A percentile compares a stretch with the other conserved stretches of the same genome.
phyloP scores from a whole-genome alignment of 2,113 vertebrate species.

The Plotosus lineatus region DNA sequence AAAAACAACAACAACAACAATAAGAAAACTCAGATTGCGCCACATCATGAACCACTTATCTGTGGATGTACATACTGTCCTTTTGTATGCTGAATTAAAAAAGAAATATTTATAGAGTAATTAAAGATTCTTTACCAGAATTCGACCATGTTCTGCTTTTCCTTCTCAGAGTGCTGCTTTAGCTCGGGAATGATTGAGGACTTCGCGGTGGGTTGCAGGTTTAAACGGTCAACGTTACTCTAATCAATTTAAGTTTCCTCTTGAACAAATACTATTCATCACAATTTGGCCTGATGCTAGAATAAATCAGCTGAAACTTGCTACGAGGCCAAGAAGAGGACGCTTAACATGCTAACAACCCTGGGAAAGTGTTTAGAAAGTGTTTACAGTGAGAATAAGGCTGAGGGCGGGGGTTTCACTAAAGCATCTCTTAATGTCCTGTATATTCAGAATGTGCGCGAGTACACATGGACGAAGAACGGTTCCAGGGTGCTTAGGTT shows the following conservation, averaged over 20 bases:
- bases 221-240: conserved; percentile 39
- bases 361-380: conserved; percentile 65
- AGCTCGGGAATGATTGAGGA: conserved; percentile 33
- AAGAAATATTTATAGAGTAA: conserved; percentile 96
- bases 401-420: not conserved
- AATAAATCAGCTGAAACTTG: conserved; percentile 53
- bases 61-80: conserved; percentile 90
- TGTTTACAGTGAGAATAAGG: not conserved
- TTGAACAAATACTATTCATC: conserved; percentile 61
- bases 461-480: not conserved
- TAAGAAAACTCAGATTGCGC: conserved; percentile 25
- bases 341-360: conserved; percentile 51
- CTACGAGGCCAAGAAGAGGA: conserved; percentile 50
- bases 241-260: conserved; percentile 54
- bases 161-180: not conserved
- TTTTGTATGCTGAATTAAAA: conserved; percentile 88
- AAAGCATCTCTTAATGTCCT: not conserved
- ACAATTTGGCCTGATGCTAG: conserved; percentile 51
- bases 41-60: conserved; percentile 83
- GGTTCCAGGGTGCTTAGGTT: not conserved
- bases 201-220: conserved; percentile 24
- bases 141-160: conserved; percentile 25
- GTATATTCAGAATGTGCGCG: not conserved
- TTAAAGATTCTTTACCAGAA: conserved; percentile 70
- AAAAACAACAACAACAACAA: not conserved